phyloP scores from a whole-genome alignment of 2,113 vertebrate species.

The Atherinomorus stipes region DNA sequence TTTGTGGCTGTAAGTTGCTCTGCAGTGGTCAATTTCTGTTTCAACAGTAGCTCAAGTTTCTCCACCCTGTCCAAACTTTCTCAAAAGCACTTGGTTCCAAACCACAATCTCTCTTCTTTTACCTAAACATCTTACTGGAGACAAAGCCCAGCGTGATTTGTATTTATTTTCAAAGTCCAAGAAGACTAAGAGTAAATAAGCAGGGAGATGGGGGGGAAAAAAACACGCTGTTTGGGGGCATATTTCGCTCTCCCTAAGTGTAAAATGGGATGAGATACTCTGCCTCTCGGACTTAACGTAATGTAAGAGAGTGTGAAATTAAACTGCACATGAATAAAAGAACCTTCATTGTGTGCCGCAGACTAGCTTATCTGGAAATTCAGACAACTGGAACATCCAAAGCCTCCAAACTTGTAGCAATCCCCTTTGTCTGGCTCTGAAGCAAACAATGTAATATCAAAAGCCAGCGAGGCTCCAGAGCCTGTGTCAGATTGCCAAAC shows the following conservation, averaged over 20 bases:
- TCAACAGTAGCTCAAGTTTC: slow-evolving; percentile 46
- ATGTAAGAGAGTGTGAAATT: slow-evolving; percentile 88
- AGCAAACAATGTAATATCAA: slow-evolving; percentile 82
- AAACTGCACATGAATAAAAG: slow-evolving; percentile 81
- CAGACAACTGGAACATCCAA: slow-evolving; percentile 86
- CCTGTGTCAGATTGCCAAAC: slow-evolving; percentile 78
- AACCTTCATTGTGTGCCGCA: slow-evolving; percentile 77
- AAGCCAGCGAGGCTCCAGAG: slow-evolving; percentile 79
- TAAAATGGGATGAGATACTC: slow-evolving; percentile 85
- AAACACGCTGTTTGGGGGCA: slow-evolving; percentile 81
- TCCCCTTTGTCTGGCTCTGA: slow-evolving; percentile 81
- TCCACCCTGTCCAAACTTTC: slow-evolving; percentile 49
- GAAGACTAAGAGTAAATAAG: slow-evolving; percentile 48
- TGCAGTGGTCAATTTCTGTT: slow-evolving; percentile 56
- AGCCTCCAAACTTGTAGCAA: slow-evolving; percentile 84
- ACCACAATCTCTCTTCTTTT: slow-evolving; percentile 31
- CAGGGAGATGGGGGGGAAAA: slow-evolving; percentile 16
- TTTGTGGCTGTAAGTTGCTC: slow-evolving; percentile 30
- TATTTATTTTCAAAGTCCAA: slow-evolving; percentile 83
- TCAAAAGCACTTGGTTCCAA: slow-evolving; percentile 25
- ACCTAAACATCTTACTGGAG: slow-evolving; percentile 46
- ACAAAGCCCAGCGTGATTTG: slow-evolving; percentile 66
- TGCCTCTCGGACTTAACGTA: slow-evolving; percentile 84
- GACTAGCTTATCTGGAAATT: slow-evolving; percentile 84
- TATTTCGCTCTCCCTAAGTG: slow-evolving; percentile 78